phyloP scores from a whole-genome alignment of 2,888 invertebrate genomes.

The Boloria selene region DNA sequence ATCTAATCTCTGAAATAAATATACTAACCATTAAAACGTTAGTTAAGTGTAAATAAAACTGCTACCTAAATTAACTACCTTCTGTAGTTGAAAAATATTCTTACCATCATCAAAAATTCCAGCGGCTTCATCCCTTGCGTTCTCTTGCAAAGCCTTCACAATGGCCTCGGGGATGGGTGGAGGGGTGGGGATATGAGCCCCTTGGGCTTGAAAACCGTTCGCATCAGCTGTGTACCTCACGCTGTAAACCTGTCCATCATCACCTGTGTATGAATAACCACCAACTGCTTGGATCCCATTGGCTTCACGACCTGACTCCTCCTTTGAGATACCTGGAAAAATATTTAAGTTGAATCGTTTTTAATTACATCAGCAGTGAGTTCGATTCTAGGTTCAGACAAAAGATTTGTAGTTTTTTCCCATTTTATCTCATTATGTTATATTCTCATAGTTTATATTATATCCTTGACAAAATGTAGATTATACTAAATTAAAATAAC shows the following conservation, averaged over 20 bases:
- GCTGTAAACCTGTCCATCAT: conserved; percentile 82
- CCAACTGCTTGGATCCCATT: conserved; percentile 80
- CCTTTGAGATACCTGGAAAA: conserved; percentile 68
- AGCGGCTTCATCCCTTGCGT: conserved; percentile 79
- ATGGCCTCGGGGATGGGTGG: conserved; percentile 83
- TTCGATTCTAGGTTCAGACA: no score
- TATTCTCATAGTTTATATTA: no score
- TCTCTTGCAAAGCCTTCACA: conserved; percentile 73
- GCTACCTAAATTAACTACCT: neutral
- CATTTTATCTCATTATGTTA: no score
- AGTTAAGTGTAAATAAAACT: no score
- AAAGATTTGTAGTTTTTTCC: no score
- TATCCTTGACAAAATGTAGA: no score
- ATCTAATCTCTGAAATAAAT: no score
- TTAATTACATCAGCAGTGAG: no score
- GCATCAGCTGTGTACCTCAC: conserved; percentile 73
- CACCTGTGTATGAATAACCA: conserved; percentile 82
- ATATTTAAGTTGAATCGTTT: neutral
- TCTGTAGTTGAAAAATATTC: conserved; percentile 26
- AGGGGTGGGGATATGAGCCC: conserved; percentile 82
- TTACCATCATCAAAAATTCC: conserved; percentile 80
- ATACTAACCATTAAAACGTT: no score
- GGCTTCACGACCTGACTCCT: conserved; percentile 67
- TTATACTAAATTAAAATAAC: no score
- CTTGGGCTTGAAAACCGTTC: conserved; percentile 78